Conservation (phyloP, 1,140 invertebrate species). For the Ceratina japonica region DNA sequence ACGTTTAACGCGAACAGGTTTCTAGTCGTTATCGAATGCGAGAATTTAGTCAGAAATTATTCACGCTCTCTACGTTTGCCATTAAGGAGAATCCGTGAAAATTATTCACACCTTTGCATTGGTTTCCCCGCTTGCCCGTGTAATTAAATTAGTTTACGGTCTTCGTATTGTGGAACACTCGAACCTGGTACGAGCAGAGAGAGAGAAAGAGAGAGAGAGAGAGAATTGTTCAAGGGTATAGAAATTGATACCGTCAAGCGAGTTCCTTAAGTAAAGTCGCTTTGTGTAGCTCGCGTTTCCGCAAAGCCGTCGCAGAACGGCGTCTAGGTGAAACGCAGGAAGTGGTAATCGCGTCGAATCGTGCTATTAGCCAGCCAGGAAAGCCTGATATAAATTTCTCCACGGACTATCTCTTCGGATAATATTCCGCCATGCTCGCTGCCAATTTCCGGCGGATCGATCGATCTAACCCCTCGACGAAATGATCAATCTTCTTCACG, state of each 20-base stretch:
- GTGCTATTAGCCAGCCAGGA: background rate
- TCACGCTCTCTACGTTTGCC: background rate
- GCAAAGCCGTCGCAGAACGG: background rate
- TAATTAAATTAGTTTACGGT: too few relatives aligned
- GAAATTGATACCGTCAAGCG: background rate
- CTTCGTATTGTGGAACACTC: background rate
- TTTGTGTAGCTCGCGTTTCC: background rate
- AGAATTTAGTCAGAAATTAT: slow-evolving; percentile 9
- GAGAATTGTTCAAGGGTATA: background rate
- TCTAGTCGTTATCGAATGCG: background rate
- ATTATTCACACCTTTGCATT: background rate
- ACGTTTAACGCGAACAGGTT: slow-evolving; percentile 11
- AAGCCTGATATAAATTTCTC: background rate
- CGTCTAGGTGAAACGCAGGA: too few relatives aligned
- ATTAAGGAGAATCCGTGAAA: background rate
- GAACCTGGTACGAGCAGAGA: background rate
- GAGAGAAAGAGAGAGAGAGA: too few relatives aligned
- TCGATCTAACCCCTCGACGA: background rate
- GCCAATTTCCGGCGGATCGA: slow-evolving; percentile 4
- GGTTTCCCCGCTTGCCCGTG: too few relatives aligned
- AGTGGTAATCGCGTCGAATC: background rate
- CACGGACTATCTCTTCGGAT: background rate
- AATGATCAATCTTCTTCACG: slow-evolving; percentile 16
- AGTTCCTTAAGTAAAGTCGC: background rate
- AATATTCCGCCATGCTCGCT: background rate